Base-by-base conservation (phyloP, 2,113 vertebrate species). In the Pterocles orientalis region DNA sequence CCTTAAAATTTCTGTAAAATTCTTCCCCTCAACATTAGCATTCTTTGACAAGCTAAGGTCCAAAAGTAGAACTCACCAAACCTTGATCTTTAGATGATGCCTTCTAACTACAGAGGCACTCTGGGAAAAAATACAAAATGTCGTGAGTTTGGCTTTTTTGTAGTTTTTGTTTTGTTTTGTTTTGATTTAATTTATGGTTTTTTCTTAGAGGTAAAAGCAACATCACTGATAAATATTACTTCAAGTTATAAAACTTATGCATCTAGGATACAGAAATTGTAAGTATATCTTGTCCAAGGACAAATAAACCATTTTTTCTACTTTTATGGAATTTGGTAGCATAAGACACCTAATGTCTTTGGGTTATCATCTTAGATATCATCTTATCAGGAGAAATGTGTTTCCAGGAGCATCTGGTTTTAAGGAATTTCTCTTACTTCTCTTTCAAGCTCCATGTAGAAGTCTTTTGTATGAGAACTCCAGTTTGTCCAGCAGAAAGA, bases 401-500 rank as follows among this genome's bases (percentile, higher is more conserved):
- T 64, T 95, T 95, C 65, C 88, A 97, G 90, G 90, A 86, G 43
- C 72, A 95, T 88, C 26, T 62, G 51, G 18, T 94, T 96, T 95
- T 96, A 96, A 96, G 95, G 76, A 93, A 80, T 86, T 95, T 82
- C 33, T 69, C 54, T 94, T 82, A 48, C 65, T 75, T 94, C 33
- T 89, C 41, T 95, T 94, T 97, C 93, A 97, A 92, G 88, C 76
- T 62, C 88, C 88, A 58, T 85, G 92, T 94, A 95, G 72, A 94
- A 94, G 73, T 81, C 76, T 96, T 78, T 90, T 87, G 77, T 92
- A 87, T 80, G 76, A 92, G 72, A 88, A 85, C 48, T 87, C 86
- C 86, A 82, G 65, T 94, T 95, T 95, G 93, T 96, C 95, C 92
- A 86, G 95, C 86, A 96, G 48, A 95, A 97, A 95, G 91, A 90